Percentiles rank a stretch among this genome's conserved stretches.
Evolutionary conservation across 2,888 invertebrate species (phyloP).

Genomic region (Aleiodes alternator): DNA sequence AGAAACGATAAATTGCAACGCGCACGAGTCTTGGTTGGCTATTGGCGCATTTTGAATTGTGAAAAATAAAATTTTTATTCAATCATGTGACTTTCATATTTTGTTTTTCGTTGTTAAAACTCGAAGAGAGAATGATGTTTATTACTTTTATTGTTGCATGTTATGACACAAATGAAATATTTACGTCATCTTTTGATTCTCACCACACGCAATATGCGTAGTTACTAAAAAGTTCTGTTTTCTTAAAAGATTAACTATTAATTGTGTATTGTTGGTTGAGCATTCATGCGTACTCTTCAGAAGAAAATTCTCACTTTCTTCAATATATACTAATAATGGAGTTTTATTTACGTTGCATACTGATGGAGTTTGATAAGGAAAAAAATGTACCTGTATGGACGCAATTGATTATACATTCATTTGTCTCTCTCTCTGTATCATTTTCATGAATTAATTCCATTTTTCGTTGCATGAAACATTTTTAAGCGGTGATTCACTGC

Average conservation of each 20-base stretch:
- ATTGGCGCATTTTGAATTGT: conserved; percentile 13
- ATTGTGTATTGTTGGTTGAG: conserved; percentile 21
- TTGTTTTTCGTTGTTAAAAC: conserved; percentile 37
- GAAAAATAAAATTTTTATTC: conserved; percentile 20
- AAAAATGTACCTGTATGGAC: conserved; percentile 41
- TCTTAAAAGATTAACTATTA: conserved; percentile 30
- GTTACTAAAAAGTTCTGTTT: conserved; percentile 28
- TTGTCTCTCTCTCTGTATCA: conserved; percentile 11
- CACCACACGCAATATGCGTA: conserved; percentile 30
- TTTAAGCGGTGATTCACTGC: conserved; percentile 11
- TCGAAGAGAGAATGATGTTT: conserved; percentile 5
- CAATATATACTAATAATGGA: neutral
- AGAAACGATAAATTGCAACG: conserved; percentile 56
- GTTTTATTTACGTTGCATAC: conserved; percentile 40
- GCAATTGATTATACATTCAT: conserved; percentile 40
- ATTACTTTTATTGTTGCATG: conserved; percentile 4
- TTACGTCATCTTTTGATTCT: conserved; percentile 32
- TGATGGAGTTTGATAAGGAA: conserved; percentile 19
- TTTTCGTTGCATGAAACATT: conserved; percentile 28
- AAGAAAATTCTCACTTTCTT: too few species aligned
- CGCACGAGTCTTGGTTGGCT: conserved; percentile 45
- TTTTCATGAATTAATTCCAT: conserved; percentile 1
- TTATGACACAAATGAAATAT: neutral
- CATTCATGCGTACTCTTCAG: conserved; percentile 33
- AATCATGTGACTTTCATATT: conserved; percentile 29